Conservation (phyloP, 2,797 vertebrate genomes). For the Microhierax caerulescens region DNA sequence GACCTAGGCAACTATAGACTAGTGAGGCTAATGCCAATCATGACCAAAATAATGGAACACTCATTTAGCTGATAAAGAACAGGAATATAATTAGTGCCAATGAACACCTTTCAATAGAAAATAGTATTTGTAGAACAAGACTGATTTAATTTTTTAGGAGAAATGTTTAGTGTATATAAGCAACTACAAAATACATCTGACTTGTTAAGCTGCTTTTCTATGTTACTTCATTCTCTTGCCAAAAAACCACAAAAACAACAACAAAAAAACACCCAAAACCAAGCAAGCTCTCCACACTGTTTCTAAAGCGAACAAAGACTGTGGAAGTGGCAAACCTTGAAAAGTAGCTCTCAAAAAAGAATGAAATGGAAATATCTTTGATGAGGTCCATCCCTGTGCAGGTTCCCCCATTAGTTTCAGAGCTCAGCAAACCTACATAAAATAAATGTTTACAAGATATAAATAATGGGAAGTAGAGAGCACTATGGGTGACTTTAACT, state of each 20-base stretch:
- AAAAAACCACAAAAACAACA: too few species aligned
- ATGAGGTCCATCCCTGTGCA: background rate
- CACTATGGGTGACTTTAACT: background rate
- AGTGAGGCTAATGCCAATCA: background rate
- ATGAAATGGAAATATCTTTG: background rate
- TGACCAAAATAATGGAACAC: background rate
- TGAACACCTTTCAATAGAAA: background rate
- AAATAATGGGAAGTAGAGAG: background rate
- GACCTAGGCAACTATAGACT: background rate
- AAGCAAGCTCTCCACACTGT: fast-evolving
- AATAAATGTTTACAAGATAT: background rate
- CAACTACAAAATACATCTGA: fast-evolving
- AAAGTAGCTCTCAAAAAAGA: background rate
- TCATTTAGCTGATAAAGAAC: background rate
- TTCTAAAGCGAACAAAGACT: background rate
- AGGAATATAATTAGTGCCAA: background rate
- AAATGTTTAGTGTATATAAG: background rate
- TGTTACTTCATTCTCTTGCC: background rate
- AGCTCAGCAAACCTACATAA: background rate
- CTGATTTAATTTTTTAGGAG: background rate
- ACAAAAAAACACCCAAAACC: too few species aligned
- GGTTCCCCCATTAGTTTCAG: background rate
- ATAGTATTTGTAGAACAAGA: background rate
- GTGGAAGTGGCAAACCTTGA: background rate
- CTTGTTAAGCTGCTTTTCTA: background rate